These are phyloP conservation scores for Xanthorhoe spadicearia DNA, from an alignment of 2,888 invertebrate genomes.

Conservation along the genomic window DNA sequence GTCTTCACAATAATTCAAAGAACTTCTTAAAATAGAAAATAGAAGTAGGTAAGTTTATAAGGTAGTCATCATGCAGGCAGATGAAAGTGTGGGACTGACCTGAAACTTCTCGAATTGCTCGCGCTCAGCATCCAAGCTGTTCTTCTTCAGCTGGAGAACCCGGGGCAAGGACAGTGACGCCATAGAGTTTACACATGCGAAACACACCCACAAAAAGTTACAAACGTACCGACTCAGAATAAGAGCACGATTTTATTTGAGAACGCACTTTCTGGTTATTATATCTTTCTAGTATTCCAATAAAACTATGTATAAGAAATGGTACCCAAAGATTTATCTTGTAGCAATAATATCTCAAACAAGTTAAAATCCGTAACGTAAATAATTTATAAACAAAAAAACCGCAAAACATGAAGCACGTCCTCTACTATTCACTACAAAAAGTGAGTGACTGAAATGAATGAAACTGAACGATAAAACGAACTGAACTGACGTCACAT, in stretches of 20 bases:
- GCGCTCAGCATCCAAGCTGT: slow-evolving; percentile 90
- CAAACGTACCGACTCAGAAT: slow-evolving; percentile 33
- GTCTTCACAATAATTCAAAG: too few relatives aligned
- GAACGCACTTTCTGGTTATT: slow-evolving; percentile 6
- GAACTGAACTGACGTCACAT: too few relatives aligned
- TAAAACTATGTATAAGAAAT: slow-evolving; percentile 1
- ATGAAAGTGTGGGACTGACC: slow-evolving; percentile 75
- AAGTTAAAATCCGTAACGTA: slow-evolving; percentile 16
- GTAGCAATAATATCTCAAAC: background rate
- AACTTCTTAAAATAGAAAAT: too few relatives aligned
- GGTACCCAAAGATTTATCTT: background rate
- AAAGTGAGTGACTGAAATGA: slow-evolving; percentile 24
- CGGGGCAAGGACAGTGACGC: slow-evolving; percentile 89
- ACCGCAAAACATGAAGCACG: slow-evolving; percentile 22
- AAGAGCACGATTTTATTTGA: slow-evolving; percentile 22
- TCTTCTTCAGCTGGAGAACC: slow-evolving; percentile 90
- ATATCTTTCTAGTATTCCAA: too few relatives aligned
- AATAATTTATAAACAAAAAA: slow-evolving; percentile 19
- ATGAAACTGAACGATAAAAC: too few relatives aligned
- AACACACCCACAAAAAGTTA: slow-evolving; percentile 57
- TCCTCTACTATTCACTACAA: slow-evolving; percentile 10
- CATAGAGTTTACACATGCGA: slow-evolving; percentile 82
- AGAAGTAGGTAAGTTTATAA: background rate
- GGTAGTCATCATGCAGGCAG: background rate
- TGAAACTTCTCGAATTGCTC: slow-evolving; percentile 94